Evolutionary conservation across 2,888 invertebrate genomes (phyloP), one percentile per base, ranked within the genome.

Genomic region (Aspidiotus rigidus): DNA sequence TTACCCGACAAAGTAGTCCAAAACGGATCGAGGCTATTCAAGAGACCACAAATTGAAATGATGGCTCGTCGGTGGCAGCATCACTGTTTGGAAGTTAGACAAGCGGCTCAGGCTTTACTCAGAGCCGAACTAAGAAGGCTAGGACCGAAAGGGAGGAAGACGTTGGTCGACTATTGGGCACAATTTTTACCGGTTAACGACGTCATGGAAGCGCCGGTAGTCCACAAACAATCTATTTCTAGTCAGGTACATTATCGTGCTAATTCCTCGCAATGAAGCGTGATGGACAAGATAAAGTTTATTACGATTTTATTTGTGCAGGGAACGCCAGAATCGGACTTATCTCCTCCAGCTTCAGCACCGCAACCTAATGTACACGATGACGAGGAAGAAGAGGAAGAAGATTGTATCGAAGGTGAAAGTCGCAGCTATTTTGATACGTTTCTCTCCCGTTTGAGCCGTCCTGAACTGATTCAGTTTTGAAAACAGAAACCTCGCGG

Each of bases 11-110:
- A 94, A 78, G 89, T 96, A 70, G 80, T 76, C 75, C 79, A 74
- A 75, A 79, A 83, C 76, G 88, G 88, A 49, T 86, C 88, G 0
- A 87, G 85, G 77, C 84, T 84, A 71, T 95, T 93, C 79, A 93
- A 95, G 77, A 85, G 93, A n/a, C 96, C 97, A 0, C 92, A 93
- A 79, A 93, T 99, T 7, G 98, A 99, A 79, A 92, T 96, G 87
- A 83, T 99, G 82, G 98, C 97, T 0, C 86, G 96, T 16, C 83
- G 96, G 72, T 99, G 99, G 99, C 98, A 99, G 78, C 98, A 99
- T 80, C 91, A 96, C 75, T 99, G 98, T 78, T 84, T 98, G 7
- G 98, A 99, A 81, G 94, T 95, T 61, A 83, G 99, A 7, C 96
- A 98, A 79, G 98, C 98, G 0, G 92, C 97, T 0, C 99, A 99